Evolutionary conservation across 2,888 invertebrate genomes (phyloP), one percentile per base, ranked within the genome.

Genomic region (Digitonthophagus gazella): DNA sequence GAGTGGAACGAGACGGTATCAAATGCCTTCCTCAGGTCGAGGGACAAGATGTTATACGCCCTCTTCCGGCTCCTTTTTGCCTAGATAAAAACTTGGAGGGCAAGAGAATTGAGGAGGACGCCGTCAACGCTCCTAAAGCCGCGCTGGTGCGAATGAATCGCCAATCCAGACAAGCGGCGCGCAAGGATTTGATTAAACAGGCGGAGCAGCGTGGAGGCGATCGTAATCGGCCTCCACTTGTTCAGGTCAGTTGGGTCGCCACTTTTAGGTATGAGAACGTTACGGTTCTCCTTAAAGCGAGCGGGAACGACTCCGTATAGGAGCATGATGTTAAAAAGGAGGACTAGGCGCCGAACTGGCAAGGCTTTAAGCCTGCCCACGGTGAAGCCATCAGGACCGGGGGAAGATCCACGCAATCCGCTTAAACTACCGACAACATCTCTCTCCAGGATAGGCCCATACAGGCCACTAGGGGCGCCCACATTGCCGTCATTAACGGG

Each of bases 1-100:
- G 74, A 69, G 2, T 67, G 0, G 28, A 74, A 74, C 0, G 72
- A 71, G 0, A 75, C 72, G 0, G 74, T 77, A 71, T 83, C 83
- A 71, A 81, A 83, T 1, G 82, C 83, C 73, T 82, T 83, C 4
- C 80, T 74, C n/a, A 83, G 78, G 71, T 83, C 82, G 0, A 67
- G 15, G 0, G 67, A 15, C 2, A 67, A 2, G 11, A 67, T 55
- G 15, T 14, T n/a, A 15, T 68, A 56, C 20, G 68, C 56, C 14
- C 28, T 68, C 56, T 16, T 22, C 20, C 19, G 15, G 4, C 20
- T 22, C 28, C 68, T 56, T 2, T 64, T 55, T 22, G 15, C 18
- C 19, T 20, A 19, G 11, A 68, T 55, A 0, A 64, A 0, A 3
- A 22, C 15, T 15, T 68, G 56, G 0, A 68, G 28, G 4, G 64